Evolutionary conservation across 2,888 invertebrate genomes (phyloP).

Genomic region (Coecobrya sp.): DNA sequence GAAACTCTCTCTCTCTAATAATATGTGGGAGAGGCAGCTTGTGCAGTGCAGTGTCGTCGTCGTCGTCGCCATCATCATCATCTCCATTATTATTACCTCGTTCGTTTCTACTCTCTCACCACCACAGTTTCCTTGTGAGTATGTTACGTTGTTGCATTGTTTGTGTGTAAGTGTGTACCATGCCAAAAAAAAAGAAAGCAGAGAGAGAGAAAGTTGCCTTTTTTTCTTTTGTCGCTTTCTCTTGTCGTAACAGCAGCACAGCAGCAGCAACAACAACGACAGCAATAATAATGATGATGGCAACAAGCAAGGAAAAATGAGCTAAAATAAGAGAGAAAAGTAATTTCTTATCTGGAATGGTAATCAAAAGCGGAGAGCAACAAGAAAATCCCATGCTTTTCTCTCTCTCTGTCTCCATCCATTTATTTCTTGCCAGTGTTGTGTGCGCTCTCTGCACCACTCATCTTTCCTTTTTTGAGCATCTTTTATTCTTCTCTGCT

Average conservation of each 20-base stretch:
- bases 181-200: not conserved
- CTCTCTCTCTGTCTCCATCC: not conserved
- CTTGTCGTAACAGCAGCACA: not conserved
- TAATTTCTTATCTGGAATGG: constrained; percentile 67
- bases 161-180: too few relatives aligned
- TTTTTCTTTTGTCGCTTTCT: not conserved
- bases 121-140: constrained; percentile 23
- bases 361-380: constrained; percentile 48
- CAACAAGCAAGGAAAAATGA: constrained; percentile 36
- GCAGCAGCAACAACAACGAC: not conserved
- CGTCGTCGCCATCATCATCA: constrained; percentile 41
- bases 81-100: constrained; percentile 67
- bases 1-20: too few relatives aligned
- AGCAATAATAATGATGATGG: not conserved
- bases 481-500: too few relatives aligned
- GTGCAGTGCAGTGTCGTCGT: constrained; percentile 4
- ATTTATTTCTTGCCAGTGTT: not conserved
- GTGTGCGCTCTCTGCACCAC: not conserved
- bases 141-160: constrained; percentile 4
- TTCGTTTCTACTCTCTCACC: constrained; percentile 23
- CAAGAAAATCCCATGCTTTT: constrained; percentile 17
- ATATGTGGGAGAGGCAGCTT: not conserved
- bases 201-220: not conserved
- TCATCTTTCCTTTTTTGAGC: too few relatives aligned
- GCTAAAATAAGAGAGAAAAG: constrained; percentile 48